Conservation (phyloP, 1,140 invertebrate species). For the Achatina immaculata region DNA sequence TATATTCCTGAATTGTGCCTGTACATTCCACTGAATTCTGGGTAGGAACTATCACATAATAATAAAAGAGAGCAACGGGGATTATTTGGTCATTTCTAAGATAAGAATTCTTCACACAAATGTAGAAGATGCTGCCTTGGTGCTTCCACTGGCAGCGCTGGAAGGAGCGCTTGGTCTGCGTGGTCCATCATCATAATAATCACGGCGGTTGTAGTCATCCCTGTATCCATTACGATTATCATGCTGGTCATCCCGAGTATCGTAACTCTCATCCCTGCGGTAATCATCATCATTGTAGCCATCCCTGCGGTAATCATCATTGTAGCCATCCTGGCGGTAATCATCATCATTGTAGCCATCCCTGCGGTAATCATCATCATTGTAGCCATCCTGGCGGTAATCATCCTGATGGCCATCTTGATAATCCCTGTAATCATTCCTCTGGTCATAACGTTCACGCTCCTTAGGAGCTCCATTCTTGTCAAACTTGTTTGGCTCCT, state of each 20-base stretch:
- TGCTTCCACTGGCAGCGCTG: not conserved
- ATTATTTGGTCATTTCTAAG: too few species aligned
- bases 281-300: conserved; percentile 42
- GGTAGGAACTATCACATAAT: too few species aligned
- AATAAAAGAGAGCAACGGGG: too few species aligned
- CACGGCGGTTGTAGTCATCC: conserved; percentile 24
- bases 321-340: conserved; percentile 38
- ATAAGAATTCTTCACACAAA: too few species aligned
- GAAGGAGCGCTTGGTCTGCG: not conserved
- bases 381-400: conserved; percentile 35
- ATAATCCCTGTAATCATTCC: conserved; percentile 40
- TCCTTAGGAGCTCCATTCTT: not conserved
- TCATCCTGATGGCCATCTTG: conserved; percentile 39
- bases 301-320: conserved; percentile 34
- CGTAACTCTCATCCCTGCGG: conserved; percentile 26
- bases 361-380: conserved; percentile 13
- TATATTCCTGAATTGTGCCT: too few species aligned
- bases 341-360: conserved; percentile 38
- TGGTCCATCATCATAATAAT: conserved; percentile 29
- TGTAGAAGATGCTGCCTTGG: conserved; percentile 6
- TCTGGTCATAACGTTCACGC: conserved; percentile 7
- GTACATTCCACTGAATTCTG: too few species aligned
- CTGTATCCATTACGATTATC: conserved; percentile 24
- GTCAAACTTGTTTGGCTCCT: conserved; percentile 13
- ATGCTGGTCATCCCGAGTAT: conserved; percentile 36